Base-by-base conservation (phyloP, 2,113 vertebrate species). In the Solea solea region DNA sequence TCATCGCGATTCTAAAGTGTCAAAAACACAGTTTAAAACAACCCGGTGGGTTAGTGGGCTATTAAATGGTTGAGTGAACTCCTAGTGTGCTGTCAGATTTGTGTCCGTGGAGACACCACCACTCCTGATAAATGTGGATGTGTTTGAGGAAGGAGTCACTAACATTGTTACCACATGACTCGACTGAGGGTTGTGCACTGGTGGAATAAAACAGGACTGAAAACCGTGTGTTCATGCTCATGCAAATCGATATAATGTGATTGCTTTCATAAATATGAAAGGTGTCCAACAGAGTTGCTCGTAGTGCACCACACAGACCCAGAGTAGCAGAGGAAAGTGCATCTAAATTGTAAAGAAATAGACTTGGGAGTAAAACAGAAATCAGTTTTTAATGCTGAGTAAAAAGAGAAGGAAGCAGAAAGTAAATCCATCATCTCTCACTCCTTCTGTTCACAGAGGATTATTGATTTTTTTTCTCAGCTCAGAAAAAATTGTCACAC, bases 11-110 rank as follows among this genome's bases (percentile, higher is more conserved):
- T 13, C 65, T 8, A 28, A 53, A 4, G 45, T 61, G 60, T 73
- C 61, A 51, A 63, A 52, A 34, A 34, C 27, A 46, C 45, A 40
- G 44, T 82, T 70, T 51, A 21, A 48, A 56, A 42, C 56, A 71
- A 16, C 64, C 27, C 45, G 27, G 39, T 40, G 54, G 49, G 14
- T n/a, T 9, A 16, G 21, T 21, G 21, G 21, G 45, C 40, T 34
- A 52, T 78, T 61, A 69, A 73, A 56, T 5, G 64, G 21, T 16
- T 45, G 57, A 74, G 27, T 42, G 51, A n/a, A 21, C 21, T 21
- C 27, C 40, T 61, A 52, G 52, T 54, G 52, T 13, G 16, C 50
- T 69, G 67, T 78, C 71, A 67, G 54, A 12, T 44, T 49, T 34
- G 21, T 71, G 15, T 64, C 42, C 10, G 28, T 6, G 44, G 51